Evolutionary conservation across 1,140 invertebrate genomes (phyloP), one percentile per base, ranked within the genome.

Genomic region (Dinothrombium tinctorium): DNA sequence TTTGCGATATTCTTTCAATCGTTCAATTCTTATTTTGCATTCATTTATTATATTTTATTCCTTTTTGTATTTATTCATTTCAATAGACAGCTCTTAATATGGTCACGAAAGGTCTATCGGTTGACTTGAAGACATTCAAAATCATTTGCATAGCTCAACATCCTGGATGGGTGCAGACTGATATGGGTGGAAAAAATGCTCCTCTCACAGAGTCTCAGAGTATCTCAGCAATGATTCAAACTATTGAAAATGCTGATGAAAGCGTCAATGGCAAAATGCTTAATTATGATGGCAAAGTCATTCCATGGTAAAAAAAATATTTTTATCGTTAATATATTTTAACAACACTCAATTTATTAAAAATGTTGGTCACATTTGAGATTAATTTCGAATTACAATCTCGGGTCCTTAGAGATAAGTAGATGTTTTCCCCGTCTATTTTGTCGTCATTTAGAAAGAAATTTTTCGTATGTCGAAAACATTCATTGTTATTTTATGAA

Each of bases 141-240:
- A 84, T 92, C 41, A 50, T 84, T 3, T 73, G 69, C 0, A 61
- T 72, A 0, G 68, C 67, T 35, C 51, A 90, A 33, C 82, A 89
- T 62, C 83, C 83, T 1, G 83, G 83, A 1, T 89, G 82, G 82
- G 77, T 87, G 0, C 69, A 72, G 50, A 89, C 83, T 0, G 75
- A 78, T 42, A 76, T 89, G 77, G 82, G 82, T 4, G 79, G 80
- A 8, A 56, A 59, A 35, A 73, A 72, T 48, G 83, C 82, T 2
- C 71, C 70, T 0, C 52, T 84, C 9, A 69, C 72, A 40, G 29
- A 14, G 5, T 12, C n/a, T 12, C 5, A 32, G 17, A 32, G 29
- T 12, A 32, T 32, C 5, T 32, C 29, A 14, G 4, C n/a, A 12
- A 32, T 32, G 29, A 32, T 32, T 12, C 5, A 32, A 12, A 17